Evolutionary conservation across 2,888 invertebrate genomes (phyloP), one percentile per base, ranked within the genome.

Genomic region (Parnassius glacialis): DNA sequence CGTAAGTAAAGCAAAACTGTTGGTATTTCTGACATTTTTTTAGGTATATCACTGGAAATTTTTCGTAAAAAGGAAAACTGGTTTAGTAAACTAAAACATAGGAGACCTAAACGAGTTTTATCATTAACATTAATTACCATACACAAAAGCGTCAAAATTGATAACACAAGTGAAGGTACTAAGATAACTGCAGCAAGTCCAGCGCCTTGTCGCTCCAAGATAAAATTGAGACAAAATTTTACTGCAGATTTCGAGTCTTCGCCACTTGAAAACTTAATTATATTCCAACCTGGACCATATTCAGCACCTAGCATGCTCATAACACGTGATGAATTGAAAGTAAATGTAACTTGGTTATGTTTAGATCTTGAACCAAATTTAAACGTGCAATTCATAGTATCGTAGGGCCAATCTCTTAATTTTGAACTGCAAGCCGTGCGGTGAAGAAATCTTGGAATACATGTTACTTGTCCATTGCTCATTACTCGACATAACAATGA

Each of bases 331-430:
- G 50, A 13, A 10, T 53, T 59, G 20, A 74, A 68, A 5, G 64
- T 68, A 3, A 78, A 64, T 1, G 44, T 67, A 1, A 75, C 64
- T 3, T 61, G 64, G 1, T 64, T 48, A 3, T 9, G 1, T 1
- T 25, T 11, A 7, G 55, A 10, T 44, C 55, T 56, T 0, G 65
- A 9, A 2, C 73, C 73, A 13, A 74, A 73, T 43, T 67, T 69
- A 10, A 78, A 58, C 0, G 64, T 64, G 52, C 84, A 84, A 12
- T 69, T 68, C 56, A 80, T 76, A 0, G 65, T 61, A 43, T 81
- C 79, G 52, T 76, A 77, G 0, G 84, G 78, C 81, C 83, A 84
- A 10, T 80, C 66, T 0, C 45, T 68, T 0, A 81, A 60, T n/a
- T 76, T 71, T 0, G 74, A 64, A 1, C 45, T 59, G 55, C 84